Evolutionary conservation across 2,888 invertebrate species (phyloP), one percentile per base, ranked within the genome.

Genomic region (Argyresthia albistria): DNA sequence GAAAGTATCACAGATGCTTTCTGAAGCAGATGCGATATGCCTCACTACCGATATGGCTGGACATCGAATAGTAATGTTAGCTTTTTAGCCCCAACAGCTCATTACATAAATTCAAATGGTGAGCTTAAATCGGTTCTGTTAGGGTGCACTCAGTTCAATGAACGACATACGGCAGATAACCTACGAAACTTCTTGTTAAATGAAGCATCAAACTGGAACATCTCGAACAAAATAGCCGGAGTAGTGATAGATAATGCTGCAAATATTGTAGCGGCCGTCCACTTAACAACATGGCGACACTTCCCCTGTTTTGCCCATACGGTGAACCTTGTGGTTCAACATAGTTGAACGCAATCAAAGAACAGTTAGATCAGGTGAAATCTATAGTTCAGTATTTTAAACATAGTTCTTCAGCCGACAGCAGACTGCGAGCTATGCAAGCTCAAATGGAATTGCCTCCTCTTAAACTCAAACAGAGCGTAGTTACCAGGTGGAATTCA

Each of bases 271-370:
- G 59, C 56, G 16, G 63, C 62, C 12, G 56, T 63, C 35, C 54
- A 43, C 12, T 37, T 53, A 14, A 54, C 48, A 10, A 54, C 45
- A 4, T 62, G 59, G 59, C 55, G 57, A 2, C 58, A 58, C 52
- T 58, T 62, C 16, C 56, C 61, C 7, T 62, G 62, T 52, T 60
- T 61, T 45, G 60, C 62, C 8, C 62, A 62, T 49, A 58, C 56
- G 0, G 10, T 62, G 8, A 64, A 64, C 16, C 8, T 39, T 2
- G 50, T 61, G 4, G 14, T 39, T n/a, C 4, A 39, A 3, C 10
- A 39, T 8, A 45, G 52, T 46, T 45, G 11, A 37, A 15, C 37
- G 39, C 37, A 12, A 35, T 52, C 8, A 35, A 46, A 37, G 12
- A 10, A 11, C 52, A 46, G 37, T 45, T 52, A 46, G 45, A 45